Evolutionary conservation across 2,888 invertebrate genomes (phyloP), one percentile per base, ranked within the genome.

Genomic region (Amorpha juglandis): DNA sequence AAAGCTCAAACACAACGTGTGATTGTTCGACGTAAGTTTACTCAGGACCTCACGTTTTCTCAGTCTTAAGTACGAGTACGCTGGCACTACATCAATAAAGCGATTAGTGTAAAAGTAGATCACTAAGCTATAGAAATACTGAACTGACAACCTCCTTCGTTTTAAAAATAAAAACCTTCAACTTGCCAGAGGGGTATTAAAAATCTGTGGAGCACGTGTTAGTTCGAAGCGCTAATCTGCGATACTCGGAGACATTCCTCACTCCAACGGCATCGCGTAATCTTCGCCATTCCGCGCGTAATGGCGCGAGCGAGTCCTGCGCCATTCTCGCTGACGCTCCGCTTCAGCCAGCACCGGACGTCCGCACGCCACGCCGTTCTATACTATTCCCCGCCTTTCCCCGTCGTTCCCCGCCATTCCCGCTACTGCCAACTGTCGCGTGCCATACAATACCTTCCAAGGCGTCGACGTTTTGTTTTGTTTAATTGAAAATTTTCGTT

Each of bases 401-500:
- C 78, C 75, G 78, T 76, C 74, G 76, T 82, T 83, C 80, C 75
- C 70, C 75, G 78, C 80, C 83, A 75, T 83, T 79, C 75, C 70
- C 76, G 78, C 80, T 83, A 76, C 76, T 77, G 76, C 79, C 78
- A 75, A 78, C 77, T 75, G 76, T 82, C 84, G 80, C 75, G 71
- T 76, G 73, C 80, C 80, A 80, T 74, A 90, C 89, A 91, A 90
- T 88, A 77, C 82, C 77, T 74, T 74, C 76, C 73, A 78, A 76
- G 77, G 74, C 74, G 74, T 69, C 71, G 70, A 63, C 74, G 84
- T 88, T 89, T 89, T 89, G 86, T 89, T 90, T 89, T 82, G 81
- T 91, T 87, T 88, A 90, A 91, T 91, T 90, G 89, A 90, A 90
- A 87, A 87, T 89, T 87, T 90, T 89, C 84, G 86, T 84, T 83